phyloP scores from a whole-genome alignment of 2,113 vertebrate species.

The Eudyptes chrysolophus region DNA sequence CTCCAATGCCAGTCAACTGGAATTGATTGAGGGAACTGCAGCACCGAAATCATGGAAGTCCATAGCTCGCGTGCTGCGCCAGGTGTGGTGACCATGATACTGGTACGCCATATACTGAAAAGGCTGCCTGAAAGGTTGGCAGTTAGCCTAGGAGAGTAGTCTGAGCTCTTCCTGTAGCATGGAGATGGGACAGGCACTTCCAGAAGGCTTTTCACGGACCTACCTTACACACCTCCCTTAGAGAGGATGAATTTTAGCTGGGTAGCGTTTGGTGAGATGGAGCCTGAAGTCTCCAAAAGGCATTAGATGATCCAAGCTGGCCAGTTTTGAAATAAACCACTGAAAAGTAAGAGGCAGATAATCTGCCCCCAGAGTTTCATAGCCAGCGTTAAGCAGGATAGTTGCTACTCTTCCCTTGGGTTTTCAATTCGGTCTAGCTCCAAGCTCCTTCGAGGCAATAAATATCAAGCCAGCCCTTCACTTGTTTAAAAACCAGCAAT shows the following conservation, averaged over 20 bases:
- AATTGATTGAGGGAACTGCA: background rate
- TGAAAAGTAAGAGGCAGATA: background rate
- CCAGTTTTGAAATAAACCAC: background rate
- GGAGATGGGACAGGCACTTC: background rate
- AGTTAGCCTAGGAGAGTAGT: background rate
- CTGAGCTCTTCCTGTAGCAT: background rate
- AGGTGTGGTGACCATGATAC: background rate
- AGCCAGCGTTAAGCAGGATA: background rate
- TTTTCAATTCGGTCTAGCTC: background rate
- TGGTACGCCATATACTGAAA: fast-evolving
- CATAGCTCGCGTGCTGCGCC: background rate
- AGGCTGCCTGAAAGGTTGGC: background rate
- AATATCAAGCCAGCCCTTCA: background rate
- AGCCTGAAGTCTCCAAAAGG: background rate
- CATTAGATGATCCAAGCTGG: background rate
- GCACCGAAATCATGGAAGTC: background rate
- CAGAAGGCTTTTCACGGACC: background rate
- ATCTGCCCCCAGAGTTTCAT: background rate
- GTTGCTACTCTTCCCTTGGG: background rate
- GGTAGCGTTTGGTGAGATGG: background rate
- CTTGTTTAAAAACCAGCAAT: background rate
- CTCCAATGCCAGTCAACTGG: background rate
- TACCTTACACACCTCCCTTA: background rate
- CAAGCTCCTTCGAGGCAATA: background rate
- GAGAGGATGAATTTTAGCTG: background rate